Base-by-base conservation (phyloP, 1,140 invertebrate species). In the Neuroterus valhalla region DNA sequence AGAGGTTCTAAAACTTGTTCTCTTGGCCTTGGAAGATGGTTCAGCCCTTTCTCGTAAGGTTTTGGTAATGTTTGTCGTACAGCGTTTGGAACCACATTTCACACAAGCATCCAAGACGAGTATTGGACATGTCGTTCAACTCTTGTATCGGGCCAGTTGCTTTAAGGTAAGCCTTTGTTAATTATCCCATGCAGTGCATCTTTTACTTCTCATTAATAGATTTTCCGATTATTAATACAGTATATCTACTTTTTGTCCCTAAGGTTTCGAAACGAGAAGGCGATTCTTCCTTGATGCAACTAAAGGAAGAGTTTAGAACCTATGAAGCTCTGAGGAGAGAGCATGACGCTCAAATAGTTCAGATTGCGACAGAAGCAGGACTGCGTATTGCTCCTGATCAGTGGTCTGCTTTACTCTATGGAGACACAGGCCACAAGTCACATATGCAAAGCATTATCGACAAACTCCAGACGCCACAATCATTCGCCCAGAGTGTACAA, bases 361-460 rank as follows among this genome's bases (percentile, higher is more conserved):
- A 98, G 90, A 99, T 99, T 81, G 98, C 98, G 0, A 97, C 97
- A 0, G 98, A 99, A 90, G 97, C 98, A 17, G 98, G 98, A 12
- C 90, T 99, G 5, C 92, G 98, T 45, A 99, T 99, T 73, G 97
- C 98, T 0, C 98, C 98, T 0, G 98, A 99, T 85, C 98, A 99
- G 86, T 99, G 98, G 98, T 98, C 97, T 8, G 96, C 97, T 10
- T 87, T 99, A 43, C 89, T 99, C 1, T 99, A 99, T 87, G 98
- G 98, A 1, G 98, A 99, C 86, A 95, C 95, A 0, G 92, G 93
- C 17, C 98, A 99, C 84, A 99, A 99, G 87, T 98, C 97, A 19
- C 97, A 99, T 85, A 99, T 99, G 98, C 98, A 99, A 89, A 98
- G 97, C 82, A 99, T 99, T 73, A 98, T 99, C 82, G 95, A 96